These are phyloP conservation scores for Sphecodes monilicornis DNA, from an alignment of 2,888 invertebrate species.

Conservation along the genomic window DNA sequence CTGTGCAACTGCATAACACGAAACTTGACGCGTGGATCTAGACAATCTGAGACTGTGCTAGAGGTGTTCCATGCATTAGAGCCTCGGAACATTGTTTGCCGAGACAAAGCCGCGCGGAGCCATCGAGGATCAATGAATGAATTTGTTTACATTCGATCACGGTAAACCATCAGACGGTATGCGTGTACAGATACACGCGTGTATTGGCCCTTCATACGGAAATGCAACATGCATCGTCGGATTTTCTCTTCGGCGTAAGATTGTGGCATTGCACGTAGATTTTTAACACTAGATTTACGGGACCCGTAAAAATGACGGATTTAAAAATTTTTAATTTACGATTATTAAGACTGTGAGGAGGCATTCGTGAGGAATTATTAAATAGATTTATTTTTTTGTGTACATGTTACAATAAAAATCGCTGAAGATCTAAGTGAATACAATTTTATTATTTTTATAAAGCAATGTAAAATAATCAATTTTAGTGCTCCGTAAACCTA, in stretches of 20 bases:
- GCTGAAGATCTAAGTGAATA: too few species aligned
- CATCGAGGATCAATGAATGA: slow-evolving; percentile 51
- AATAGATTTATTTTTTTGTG: too few species aligned
- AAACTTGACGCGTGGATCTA: slow-evolving; percentile 23
- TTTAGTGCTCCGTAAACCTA: too few species aligned
- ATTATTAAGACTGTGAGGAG: too few species aligned
- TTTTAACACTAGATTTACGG: too few species aligned
- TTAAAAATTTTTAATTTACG: too few species aligned
- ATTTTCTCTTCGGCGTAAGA: background rate
- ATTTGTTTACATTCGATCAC: slow-evolving; percentile 60
- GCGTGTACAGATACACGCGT: background rate
- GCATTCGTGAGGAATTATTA: too few species aligned
- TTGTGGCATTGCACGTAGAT: background rate
- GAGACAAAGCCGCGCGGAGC: slow-evolving; percentile 35
- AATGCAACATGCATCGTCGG: slow-evolving; percentile 13
- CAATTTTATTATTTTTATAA: too few species aligned
- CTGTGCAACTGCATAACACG: slow-evolving; percentile 14
- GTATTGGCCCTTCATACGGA: background rate
- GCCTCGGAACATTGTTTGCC: slow-evolving; percentile 35
- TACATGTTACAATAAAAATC: too few species aligned
- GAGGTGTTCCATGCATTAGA: background rate
- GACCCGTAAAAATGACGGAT: too few species aligned
- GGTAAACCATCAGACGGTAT: slow-evolving; percentile 16
- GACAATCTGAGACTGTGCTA: background rate
- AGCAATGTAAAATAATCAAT: too few species aligned